These are phyloP conservation scores for Coccyzus lansbergi DNA, from an alignment of 2,797 vertebrate species.

Conservation along the genomic window DNA sequence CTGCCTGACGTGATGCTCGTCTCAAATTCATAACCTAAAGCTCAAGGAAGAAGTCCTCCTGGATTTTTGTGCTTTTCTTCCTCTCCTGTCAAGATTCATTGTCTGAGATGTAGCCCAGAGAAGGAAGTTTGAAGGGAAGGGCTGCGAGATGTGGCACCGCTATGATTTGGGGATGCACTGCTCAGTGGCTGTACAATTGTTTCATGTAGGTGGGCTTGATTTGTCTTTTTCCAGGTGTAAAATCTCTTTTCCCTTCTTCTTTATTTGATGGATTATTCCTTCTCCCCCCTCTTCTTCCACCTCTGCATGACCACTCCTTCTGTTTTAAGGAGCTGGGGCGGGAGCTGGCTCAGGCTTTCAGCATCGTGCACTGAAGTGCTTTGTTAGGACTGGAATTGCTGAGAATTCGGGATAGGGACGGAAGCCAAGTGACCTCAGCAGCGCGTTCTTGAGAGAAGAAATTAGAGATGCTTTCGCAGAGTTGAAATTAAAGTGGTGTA, in stretches of 20 bases:
- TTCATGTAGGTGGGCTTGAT: constrained; percentile 84
- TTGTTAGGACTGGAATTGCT: not conserved
- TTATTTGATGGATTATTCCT: not conserved
- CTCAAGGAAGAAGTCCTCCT: constrained; percentile 4
- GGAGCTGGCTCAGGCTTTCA: not conserved
- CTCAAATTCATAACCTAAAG: constrained; percentile 45
- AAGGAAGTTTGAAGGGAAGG: constrained; percentile 16
- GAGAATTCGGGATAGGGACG: constrained; percentile 1
- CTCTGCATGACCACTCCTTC: not conserved
- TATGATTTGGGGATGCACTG: constrained; percentile 84
- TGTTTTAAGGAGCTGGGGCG: not conserved
- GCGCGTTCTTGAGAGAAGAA: constrained; percentile 52
- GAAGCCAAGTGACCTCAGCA: constrained; percentile 43
- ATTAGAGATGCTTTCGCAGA: constrained; percentile 36
- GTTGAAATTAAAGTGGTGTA: constrained; percentile 36
- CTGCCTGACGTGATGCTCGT: not conserved
- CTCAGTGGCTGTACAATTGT: constrained; percentile 85
- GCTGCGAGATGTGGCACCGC: constrained; percentile 64
- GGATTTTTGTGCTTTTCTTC: constrained; percentile 33
- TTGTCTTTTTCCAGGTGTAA: constrained; percentile 20
- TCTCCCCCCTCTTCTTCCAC: not conserved
- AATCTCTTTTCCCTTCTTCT: not conserved
- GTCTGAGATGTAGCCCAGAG: constrained; percentile 58
- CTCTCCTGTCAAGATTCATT: constrained; percentile 35
- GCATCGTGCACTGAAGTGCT: not conserved